Evolutionary conservation across 2,797 vertebrate species (phyloP).

Genomic region (Acanthopagrus latus): DNA sequence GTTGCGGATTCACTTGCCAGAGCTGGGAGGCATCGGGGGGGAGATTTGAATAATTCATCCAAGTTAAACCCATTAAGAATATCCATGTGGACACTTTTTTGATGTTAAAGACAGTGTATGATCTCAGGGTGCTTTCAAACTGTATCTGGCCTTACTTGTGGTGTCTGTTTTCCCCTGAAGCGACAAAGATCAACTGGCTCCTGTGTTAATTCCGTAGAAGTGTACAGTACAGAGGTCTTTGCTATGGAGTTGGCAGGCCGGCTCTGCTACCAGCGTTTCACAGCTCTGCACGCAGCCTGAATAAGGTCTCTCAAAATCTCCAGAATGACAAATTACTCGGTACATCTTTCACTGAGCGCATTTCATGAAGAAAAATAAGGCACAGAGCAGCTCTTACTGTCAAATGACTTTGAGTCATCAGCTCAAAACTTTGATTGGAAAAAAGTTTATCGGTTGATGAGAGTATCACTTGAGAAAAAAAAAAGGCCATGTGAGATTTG

Average conservation of each 20-base stretch:
- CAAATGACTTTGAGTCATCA: conserved; percentile 63
- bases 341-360: conserved; percentile 45
- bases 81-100: conserved; percentile 82
- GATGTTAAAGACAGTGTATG: conserved; percentile 83
- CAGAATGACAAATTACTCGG: conserved; percentile 62
- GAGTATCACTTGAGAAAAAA: conserved; percentile 42
- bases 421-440: conserved; percentile 66
- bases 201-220: conserved; percentile 75
- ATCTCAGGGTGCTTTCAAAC: conserved; percentile 79
- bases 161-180: conserved; percentile 82
- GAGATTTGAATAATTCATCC: conserved; percentile 83
- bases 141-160: conserved; percentile 71
- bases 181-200: conserved; percentile 82
- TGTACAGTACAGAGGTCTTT: conserved; percentile 56
- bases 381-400: conserved; percentile 39
- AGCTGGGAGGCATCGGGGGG: conserved; percentile 61
- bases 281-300: conserved; percentile 32
- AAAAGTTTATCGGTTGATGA: conserved; percentile 62
- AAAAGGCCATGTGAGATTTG: conserved; percentile 68
- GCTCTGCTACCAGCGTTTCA: conserved; percentile 47
- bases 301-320: conserved; percentile 49
- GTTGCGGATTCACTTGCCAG: conserved; percentile 58
- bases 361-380: conserved; percentile 10
- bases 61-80: conserved; percentile 83
- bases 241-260: conserved; percentile 44